These are phyloP conservation scores for Phalacrocorax aristotelis DNA, from an alignment of 2,113 vertebrate genomes.

Conservation along the genomic window DNA sequence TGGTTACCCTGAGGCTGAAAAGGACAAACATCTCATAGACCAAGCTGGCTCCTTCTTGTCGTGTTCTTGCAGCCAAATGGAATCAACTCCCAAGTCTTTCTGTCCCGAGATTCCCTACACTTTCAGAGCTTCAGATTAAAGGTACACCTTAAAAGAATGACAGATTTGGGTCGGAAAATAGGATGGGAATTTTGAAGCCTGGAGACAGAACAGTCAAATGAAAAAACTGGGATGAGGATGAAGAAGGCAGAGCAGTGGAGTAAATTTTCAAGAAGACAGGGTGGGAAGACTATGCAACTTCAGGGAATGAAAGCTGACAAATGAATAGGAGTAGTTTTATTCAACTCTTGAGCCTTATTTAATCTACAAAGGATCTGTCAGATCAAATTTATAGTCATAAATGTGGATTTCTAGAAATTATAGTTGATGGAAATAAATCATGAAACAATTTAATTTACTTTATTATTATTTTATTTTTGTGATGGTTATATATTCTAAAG, in stretches of 20 bases:
- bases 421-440: conserved; percentile 19
- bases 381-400: conserved; percentile 9
- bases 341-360: not conserved
- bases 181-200: not conserved
- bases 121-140: not conserved
- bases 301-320: not conserved
- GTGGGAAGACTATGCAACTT: not conserved
- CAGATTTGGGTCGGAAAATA: not conserved
- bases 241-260: not conserved
- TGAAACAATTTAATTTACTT: conserved; percentile 40
- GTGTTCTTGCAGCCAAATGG: not conserved
- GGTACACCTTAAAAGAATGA: not conserved
- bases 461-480: conserved; percentile 28
- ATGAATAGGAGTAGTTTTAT: not conserved
- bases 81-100: not conserved
- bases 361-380: not conserved
- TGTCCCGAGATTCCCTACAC: not conserved
- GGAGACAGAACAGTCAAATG: not conserved
- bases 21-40: not conserved
- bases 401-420: conserved; percentile 6
- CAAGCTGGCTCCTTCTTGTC: not conserved
- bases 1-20: not conserved
- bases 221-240: not conserved
- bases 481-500: conserved; percentile 16
- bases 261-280: not conserved